These are phyloP conservation scores for Eidolon dupreanum DNA, from an alignment of 2,797 vertebrate genomes.

Conservation along the genomic window DNA sequence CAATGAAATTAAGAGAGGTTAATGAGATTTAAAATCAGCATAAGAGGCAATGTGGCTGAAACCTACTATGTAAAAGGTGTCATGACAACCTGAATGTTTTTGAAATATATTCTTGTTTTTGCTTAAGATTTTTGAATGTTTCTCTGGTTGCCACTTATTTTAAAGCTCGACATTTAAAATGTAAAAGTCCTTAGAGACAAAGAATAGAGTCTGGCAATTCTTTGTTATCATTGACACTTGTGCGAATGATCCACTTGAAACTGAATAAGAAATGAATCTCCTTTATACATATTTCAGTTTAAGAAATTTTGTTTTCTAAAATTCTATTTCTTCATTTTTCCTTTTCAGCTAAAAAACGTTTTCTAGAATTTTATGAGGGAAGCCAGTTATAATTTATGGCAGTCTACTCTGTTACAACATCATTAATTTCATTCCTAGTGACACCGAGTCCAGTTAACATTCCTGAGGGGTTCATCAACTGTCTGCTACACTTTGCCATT, in stretches of 20 bases:
- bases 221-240: neutral
- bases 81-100: neutral
- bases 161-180: slow-evolving; percentile 38
- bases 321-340: neutral
- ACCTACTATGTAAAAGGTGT: neutral
- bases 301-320: slow-evolving; percentile 55
- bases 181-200: neutral
- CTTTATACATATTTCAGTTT: slow-evolving; percentile 1
- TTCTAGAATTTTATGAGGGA: slow-evolving; percentile 67
- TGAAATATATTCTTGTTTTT: neutral
- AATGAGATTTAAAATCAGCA: neutral
- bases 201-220: neutral
- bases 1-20: neutral
- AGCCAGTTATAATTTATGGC: slow-evolving; percentile 39
- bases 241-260: slow-evolving; percentile 26
- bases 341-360: slow-evolving; percentile 22
- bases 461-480: slow-evolving; percentile 11
- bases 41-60: neutral
- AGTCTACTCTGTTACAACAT: neutral
- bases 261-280: neutral
- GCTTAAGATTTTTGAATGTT: slow-evolving; percentile 9
- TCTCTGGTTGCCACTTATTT: slow-evolving; percentile 28
- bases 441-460: slow-evolving; percentile 34
- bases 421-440: slow-evolving; percentile 30
- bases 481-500: neutral